Evolutionary conservation across 2,888 invertebrate genomes (phyloP).

Genomic region (Lissonota sp.): DNA sequence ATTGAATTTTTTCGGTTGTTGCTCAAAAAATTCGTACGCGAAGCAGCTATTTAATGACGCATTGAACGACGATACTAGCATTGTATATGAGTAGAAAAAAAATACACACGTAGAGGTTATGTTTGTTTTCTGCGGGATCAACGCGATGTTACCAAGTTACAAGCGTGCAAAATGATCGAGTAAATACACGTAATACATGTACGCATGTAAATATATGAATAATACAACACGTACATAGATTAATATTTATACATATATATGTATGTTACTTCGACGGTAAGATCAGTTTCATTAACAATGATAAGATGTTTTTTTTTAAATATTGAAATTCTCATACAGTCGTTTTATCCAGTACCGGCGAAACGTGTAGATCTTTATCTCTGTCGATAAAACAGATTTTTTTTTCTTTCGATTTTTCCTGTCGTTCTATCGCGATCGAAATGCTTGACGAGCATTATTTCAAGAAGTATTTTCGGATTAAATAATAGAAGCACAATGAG

Average conservation of each 20-base stretch:
- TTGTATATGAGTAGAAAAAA: slow-evolving; percentile 14
- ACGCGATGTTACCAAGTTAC: slow-evolving; percentile 51
- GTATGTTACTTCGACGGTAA: background rate
- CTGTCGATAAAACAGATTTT: slow-evolving; percentile 11
- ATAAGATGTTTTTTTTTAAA: background rate
- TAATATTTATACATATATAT: slow-evolving; percentile 26
- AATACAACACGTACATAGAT: slow-evolving; percentile 11
- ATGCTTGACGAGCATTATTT: no score
- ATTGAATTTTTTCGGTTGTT: background rate
- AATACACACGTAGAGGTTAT: slow-evolving; percentile 39
- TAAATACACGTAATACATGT: slow-evolving; percentile 24
- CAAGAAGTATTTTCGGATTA: no score
- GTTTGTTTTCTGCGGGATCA: slow-evolving; percentile 14
- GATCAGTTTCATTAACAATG: slow-evolving; percentile 20
- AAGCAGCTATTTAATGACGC: slow-evolving; percentile 12
- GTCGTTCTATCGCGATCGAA: background rate
- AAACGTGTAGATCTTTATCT: slow-evolving; percentile 31
- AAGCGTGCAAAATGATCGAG: slow-evolving; percentile 30
- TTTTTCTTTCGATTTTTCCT: background rate
- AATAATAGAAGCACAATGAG: no score
- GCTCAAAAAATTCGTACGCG: background rate
- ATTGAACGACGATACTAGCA: slow-evolving; percentile 27
- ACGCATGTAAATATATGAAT: slow-evolving; percentile 1
- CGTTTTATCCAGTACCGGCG: slow-evolving; percentile 62
- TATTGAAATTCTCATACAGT: slow-evolving; percentile 39